These are phyloP conservation scores for Falco columbarius DNA, from an alignment of 2,797 vertebrate genomes.

Conservation along the genomic window DNA sequence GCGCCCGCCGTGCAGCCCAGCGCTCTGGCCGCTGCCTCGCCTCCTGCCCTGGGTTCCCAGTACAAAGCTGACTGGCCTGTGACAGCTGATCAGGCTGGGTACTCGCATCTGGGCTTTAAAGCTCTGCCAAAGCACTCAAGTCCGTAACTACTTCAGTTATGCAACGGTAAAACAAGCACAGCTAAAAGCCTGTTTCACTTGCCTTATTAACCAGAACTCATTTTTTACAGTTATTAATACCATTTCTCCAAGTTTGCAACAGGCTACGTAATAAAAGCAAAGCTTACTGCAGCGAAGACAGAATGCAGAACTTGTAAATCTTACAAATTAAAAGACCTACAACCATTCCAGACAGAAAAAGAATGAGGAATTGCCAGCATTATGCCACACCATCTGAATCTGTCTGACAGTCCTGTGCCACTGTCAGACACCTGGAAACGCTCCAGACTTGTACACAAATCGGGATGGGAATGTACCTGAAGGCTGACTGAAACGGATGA, in stretches of 20 bases:
- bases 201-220: background rate
- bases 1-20: background rate
- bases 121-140: background rate
- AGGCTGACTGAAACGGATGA: background rate
- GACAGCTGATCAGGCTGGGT: background rate
- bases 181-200: background rate
- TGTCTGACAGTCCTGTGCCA: background rate
- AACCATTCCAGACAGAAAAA: background rate
- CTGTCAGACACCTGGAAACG: background rate
- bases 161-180: background rate
- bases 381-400: background rate
- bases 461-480: background rate
- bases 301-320: background rate
- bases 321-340: background rate
- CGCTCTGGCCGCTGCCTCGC: accelerated
- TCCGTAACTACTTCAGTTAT: background rate
- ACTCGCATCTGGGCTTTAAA: background rate
- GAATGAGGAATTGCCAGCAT: background rate
- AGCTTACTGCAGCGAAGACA: background rate
- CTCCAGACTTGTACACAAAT: background rate
- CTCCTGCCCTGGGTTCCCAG: background rate
- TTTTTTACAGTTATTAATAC: background rate
- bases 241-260: background rate
- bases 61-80: background rate
- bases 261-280: background rate